Base-by-base conservation (phyloP, 2,797 vertebrate species). In the Emydoidea blandingii region DNA sequence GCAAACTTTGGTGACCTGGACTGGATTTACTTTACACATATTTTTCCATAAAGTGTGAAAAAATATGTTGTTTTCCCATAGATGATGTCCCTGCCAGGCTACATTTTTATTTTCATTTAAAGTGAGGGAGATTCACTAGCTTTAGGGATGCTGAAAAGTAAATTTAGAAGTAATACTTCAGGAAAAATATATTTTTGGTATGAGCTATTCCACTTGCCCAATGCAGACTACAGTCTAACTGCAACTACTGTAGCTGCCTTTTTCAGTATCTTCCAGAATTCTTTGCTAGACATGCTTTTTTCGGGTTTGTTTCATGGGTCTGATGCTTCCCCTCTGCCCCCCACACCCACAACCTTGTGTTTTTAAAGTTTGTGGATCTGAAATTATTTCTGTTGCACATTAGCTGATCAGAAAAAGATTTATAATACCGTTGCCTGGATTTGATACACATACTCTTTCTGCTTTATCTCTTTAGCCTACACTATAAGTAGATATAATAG, bases 21-120 rank as follows among this genome's bases (percentile, higher is more conserved):
- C 65, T 53, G 59, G 34, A 10, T 94, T 86, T 86, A 86, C 81
- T 91, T 92, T 94, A 82, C 88, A 95, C 91, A 90, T 85, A 76
- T 83, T 95, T 91, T 91, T 95, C 83, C 83, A 54, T 34, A 79
- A 96, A 96, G 82, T 94, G 92, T 96, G 93, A 97, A 97, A 62
- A 86, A 94, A 94, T 93, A 90, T 65, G 85, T 92, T 96, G 82
- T 91, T 96, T 97, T 94, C 86, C 78, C 90, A 72, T 72, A 91
- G 82, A 94, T 96, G 34, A 81, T 94, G 79, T 91, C 96, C 50
- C 82, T 94, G 93, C 62, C 89, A 92, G 94, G 87, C 83, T 96
- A 91, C 62, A 78, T 37, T 96, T 96, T 96, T 90, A 89, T 90
- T 97, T 96, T 87, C 81, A 84, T 96, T 96, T 91, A 94, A 94